Percentiles rank a stretch among this genome's conserved stretches.
These are phyloP conservation scores for Athalia circularis DNA, from an alignment of 2,888 invertebrate genomes.

Conservation along the genomic window DNA sequence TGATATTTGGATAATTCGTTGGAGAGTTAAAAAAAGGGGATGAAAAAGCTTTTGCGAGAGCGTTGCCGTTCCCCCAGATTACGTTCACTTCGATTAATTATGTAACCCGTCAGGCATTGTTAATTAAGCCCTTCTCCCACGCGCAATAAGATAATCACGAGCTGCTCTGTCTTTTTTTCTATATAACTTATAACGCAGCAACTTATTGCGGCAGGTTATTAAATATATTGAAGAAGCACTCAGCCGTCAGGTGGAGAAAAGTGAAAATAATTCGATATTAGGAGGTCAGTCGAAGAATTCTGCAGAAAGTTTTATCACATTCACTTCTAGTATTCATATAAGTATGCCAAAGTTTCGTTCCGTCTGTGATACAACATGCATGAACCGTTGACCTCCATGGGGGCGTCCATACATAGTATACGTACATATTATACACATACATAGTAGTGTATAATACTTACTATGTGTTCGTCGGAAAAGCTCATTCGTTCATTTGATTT, in stretches of 20 bases:
- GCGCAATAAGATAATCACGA: too few relatives aligned
- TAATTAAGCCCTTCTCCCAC: too few relatives aligned
- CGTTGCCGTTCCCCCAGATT: neutral
- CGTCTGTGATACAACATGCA: slow-evolving; percentile 4
- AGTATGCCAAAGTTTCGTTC: neutral
- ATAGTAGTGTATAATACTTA: neutral
- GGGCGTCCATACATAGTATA: neutral
- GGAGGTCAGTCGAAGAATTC: neutral
- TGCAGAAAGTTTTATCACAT: neutral
- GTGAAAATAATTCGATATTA: neutral
- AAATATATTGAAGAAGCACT: neutral
- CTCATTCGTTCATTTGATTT: too few relatives aligned
- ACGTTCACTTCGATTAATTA: neutral
- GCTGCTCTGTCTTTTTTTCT: neutral
- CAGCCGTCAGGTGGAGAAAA: neutral
- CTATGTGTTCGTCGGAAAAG: too few relatives aligned
- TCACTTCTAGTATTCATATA: neutral
- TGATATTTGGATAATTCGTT: slow-evolving; percentile 2
- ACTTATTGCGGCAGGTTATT: too few relatives aligned
- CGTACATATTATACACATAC: too few relatives aligned
- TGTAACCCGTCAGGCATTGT: too few relatives aligned
- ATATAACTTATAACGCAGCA: too few relatives aligned
- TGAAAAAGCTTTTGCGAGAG: neutral
- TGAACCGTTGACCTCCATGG: neutral
- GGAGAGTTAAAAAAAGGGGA: neutral